Evolutionary conservation across 2,797 vertebrate genomes (phyloP), one percentile per base, ranked within the genome.

Genomic region (Clarias fuscus): DNA sequence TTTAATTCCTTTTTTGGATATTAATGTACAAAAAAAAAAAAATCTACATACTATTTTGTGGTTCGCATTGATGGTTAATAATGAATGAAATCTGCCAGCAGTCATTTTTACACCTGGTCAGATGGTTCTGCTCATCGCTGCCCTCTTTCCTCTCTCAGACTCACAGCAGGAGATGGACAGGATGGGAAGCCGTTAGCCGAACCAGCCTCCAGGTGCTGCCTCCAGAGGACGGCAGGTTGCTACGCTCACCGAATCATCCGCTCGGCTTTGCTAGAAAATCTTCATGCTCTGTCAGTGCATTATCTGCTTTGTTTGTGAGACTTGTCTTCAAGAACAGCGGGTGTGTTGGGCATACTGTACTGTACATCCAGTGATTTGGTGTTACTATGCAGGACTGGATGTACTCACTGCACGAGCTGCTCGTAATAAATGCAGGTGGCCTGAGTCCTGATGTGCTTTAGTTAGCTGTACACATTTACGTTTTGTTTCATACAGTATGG

Each of bases 221-320:
- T 90, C 89, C 40, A 85, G 91, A 89, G 91, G 88, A 80, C 88
- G 75, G 53, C 82, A 85, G 87, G 78, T 83, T 59, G 67, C 43
- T 73, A 24, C 91, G 92, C 93, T 91, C 93, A 91, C 85, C 91
- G 89, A 90, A 93, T 89, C 91, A 86, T 88, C 86, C 90, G 91
- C 87, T n/a, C 37, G 10, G 22, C 70, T 5, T 40, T 10, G 20
- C 8, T 90, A 89, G 91, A 93, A 64, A 86, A 87, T 61, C 61
- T 83, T 79, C 85, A 48, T 30, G 53, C 15, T 70, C 20, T 83
- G 77, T 37, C 48, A 84, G 43, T 84, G 56, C 78, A 27, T 83
- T 59, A 84, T 67, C 37, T 37, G 33, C 53, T 27, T 37, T 40
- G 43, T 48, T 48, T 73, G 22, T 73, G 71, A 48, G 1, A 0